phyloP scores from a whole-genome alignment of 2,797 vertebrate genomes.

The Sebastes ruberrimus region DNA sequence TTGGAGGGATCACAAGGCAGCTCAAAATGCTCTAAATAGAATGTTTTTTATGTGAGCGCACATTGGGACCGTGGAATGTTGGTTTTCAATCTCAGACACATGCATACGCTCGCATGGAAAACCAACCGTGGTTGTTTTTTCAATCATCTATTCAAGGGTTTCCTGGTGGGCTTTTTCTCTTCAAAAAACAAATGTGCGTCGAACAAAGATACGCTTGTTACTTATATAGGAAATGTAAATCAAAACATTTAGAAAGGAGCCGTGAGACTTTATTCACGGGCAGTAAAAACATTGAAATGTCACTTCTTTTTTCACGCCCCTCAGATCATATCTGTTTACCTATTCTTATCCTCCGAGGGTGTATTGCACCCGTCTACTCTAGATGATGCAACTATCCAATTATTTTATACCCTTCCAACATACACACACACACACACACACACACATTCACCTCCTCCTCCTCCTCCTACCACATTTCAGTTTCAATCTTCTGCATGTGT shows the following conservation, averaged over 20 bases:
- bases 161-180: constrained; percentile 79
- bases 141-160: constrained; percentile 82
- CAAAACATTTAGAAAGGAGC: constrained; percentile 59
- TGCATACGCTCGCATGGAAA: constrained; percentile 80
- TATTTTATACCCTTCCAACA: constrained; percentile 46
- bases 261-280: constrained; percentile 50
- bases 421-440: constrained; percentile 8
- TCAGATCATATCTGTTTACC: constrained; percentile 48
- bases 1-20: constrained; percentile 81
- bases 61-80: constrained; percentile 83
- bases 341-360: constrained; percentile 43
- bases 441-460: neutral
- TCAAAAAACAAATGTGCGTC: constrained; percentile 73
- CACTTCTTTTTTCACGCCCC: constrained; percentile 18
- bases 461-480: constrained; percentile 55
- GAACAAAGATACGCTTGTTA: constrained; percentile 76
- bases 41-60: constrained; percentile 78
- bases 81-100: constrained; percentile 84
- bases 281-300: constrained; percentile 54
- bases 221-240: constrained; percentile 69
- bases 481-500: constrained; percentile 75
- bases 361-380: constrained; percentile 29
- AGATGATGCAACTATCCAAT: constrained; percentile 64
- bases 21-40: constrained; percentile 82
- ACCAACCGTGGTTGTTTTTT: constrained; percentile 79